phyloP scores from a whole-genome alignment of 2,113 vertebrate genomes.

The Amia ocellicauda region DNA sequence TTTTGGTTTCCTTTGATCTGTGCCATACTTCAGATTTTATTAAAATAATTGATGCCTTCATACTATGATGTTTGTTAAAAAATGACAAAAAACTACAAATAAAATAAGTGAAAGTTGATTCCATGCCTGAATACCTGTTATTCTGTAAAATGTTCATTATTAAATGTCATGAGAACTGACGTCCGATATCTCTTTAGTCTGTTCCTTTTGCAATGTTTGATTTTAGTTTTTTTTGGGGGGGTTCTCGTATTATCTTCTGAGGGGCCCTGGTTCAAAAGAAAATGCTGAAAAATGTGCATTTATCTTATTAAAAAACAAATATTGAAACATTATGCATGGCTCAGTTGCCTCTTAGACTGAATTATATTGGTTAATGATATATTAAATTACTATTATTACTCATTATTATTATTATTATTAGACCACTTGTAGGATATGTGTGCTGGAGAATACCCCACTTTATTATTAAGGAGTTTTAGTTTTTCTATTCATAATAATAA shows the following conservation, averaged over 20 bases:
- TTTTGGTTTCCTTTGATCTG: slow-evolving; percentile 52
- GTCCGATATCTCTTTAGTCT: neutral
- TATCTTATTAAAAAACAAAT: neutral
- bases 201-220: neutral
- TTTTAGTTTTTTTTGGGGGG: too few species aligned
- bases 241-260: too few species aligned
- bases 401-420: neutral
- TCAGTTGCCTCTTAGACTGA: neutral
- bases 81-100: slow-evolving; percentile 62
- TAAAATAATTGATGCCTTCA: slow-evolving; percentile 71
- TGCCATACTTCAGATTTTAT: slow-evolving; percentile 61
- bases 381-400: neutral
- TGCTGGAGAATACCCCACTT: too few species aligned
- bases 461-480: too few species aligned
- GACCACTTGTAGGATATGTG: too few species aligned
- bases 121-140: slow-evolving; percentile 15
- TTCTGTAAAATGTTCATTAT: slow-evolving; percentile 18
- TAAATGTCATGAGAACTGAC: neutral
- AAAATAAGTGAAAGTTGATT: slow-evolving; percentile 63
- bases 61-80: slow-evolving; percentile 74
- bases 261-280: too few species aligned
- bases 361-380: neutral
- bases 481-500: too few species aligned
- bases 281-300: too few species aligned
- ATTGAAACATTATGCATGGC: neutral